phyloP scores from a whole-genome alignment of 2,888 invertebrate genomes.

The Lamellibrachia satsuma region DNA sequence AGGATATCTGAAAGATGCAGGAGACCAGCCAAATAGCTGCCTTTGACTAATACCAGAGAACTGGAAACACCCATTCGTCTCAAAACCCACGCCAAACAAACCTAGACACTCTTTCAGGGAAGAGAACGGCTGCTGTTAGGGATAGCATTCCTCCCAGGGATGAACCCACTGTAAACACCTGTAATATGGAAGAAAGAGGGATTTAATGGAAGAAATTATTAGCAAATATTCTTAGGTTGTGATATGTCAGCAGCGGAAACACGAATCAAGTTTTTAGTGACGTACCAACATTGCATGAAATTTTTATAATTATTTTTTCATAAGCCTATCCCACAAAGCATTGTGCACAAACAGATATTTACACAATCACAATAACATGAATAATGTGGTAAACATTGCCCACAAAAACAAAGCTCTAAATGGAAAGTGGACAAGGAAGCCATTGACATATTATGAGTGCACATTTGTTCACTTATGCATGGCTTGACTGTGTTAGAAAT shows the following conservation, averaged over 20 bases:
- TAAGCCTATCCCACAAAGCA: background rate
- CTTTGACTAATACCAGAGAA: too few species aligned
- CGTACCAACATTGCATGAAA: background rate
- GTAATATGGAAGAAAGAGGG: constrained; percentile 20
- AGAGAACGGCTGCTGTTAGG: constrained; percentile 51
- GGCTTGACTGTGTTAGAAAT: background rate
- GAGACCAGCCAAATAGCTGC: too few species aligned
- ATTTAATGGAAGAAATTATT: background rate
- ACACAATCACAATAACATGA: background rate
- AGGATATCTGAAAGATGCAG: too few species aligned
- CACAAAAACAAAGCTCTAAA: background rate
- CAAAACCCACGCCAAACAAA: constrained; percentile 34
- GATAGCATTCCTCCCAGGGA: constrained; percentile 65
- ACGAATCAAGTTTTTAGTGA: background rate
- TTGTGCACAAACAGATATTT: background rate
- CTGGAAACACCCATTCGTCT: too few species aligned
- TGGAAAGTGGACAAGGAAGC: background rate
- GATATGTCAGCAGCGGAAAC: background rate
- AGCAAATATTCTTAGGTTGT: background rate
- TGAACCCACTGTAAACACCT: constrained; percentile 62
- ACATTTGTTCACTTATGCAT: background rate
- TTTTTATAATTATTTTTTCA: background rate
- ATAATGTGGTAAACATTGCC: background rate
- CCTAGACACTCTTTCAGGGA: constrained; percentile 60
- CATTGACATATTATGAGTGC: background rate